Conservation (phyloP, 1,140 invertebrate genomes). For the Pseudobourletiella spinata region DNA sequence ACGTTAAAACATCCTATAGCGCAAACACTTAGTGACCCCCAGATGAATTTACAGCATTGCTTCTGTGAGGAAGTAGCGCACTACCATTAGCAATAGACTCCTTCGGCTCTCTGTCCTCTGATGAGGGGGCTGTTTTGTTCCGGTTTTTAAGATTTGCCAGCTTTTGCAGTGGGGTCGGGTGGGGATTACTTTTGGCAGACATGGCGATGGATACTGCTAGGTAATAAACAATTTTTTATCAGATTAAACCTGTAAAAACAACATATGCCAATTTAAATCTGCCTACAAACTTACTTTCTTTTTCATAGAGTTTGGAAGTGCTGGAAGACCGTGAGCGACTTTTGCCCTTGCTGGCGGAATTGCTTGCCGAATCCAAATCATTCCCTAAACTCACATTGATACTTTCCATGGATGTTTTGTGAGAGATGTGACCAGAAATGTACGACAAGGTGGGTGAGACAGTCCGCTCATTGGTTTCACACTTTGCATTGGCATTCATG, state of each 20-base stretch:
- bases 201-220: neutral
- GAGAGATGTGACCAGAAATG: constrained; percentile 4
- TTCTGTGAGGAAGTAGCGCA: no score
- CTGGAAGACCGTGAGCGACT: neutral
- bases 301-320: neutral
- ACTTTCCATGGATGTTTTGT: constrained; percentile 3
- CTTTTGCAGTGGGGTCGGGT: neutral
- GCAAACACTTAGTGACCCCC: no score
- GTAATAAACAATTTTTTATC: neutral
- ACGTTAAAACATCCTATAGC: no score
- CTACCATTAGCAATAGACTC: no score
- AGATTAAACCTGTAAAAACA: neutral
- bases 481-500: neutral
- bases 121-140: neutral
- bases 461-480: neutral
- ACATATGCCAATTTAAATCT: neutral
- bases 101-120: no score
- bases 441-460: constrained; percentile 1
- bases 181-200: neutral
- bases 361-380: neutral
- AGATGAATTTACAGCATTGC: no score
- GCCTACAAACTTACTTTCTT: neutral
- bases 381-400: neutral
- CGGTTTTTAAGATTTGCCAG: neutral
- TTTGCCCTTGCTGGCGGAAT: neutral